Evolutionary conservation across 2,888 invertebrate species (phyloP), one percentile per base, ranked within the genome.

Genomic region (Balanococcus diminutus): DNA sequence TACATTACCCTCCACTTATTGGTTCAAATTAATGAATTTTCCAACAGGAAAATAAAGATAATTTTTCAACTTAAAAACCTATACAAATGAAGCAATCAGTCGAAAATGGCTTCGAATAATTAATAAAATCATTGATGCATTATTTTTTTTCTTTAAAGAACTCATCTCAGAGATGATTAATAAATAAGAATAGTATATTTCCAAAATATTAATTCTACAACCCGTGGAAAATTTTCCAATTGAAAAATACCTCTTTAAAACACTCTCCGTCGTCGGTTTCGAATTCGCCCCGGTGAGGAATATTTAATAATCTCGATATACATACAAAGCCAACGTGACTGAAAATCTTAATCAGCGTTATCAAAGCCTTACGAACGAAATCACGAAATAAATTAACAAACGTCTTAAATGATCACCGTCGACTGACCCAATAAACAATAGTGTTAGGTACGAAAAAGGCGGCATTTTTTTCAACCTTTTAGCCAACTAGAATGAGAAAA

Each of bases 351-450:
- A 67, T 67, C 61, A 25, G 61, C 28, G 25, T 67, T 67, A 67
- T 67, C 61, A 67, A 67, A 67, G 61, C 61, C 28, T 14, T 25
- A 25, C 25, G 28, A 67, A 67, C 61, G 61, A 67, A 67, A 67
- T 67, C 61, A 67, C 61, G 61, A 67, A 67, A 67, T 67, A 67
- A 67, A 67, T 67, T 67, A 67, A 67, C 61, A 67, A 67, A 67
- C 61, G 28, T 28, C 61, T 56, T 56, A 56, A 56, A 56, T 22
- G 56, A 56, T 19, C 56, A 56, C 19, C 56, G 42, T 42, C 42
- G 56, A 67, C 4, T 67, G 61, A 67, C 61, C 61, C 61, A 75
- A 36, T 75, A 75, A 75, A 75, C 75, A 75, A 75, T 75, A 19
- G 75, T 14, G 3, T 1, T 11, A 16, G 42, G 2, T 16, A 11